Evolutionary conservation across 2,113 vertebrate species (phyloP).

Genomic region (Syngnathus typhle): DNA sequence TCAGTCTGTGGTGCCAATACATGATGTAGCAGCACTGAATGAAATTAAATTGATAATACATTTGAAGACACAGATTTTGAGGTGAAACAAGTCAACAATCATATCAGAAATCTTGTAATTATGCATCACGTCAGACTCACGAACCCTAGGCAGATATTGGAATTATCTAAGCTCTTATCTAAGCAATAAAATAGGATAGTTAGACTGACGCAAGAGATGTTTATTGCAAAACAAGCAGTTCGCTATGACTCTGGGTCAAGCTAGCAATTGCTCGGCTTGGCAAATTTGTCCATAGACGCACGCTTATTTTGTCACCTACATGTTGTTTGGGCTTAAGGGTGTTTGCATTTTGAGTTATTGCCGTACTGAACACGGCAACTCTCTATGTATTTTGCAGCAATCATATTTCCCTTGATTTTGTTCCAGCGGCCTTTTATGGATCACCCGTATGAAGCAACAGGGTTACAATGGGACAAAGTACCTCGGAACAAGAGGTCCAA

Average conservation of each 20-base stretch:
- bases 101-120: no score
- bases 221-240: no score
- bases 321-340: no score
- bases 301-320: no score
- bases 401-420: constrained; percentile 16
- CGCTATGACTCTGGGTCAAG: no score
- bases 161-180: no score
- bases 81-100: neutral
- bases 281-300: no score
- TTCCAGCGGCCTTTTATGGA: constrained; percentile 71
- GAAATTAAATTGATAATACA: neutral
- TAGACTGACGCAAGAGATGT: no score
- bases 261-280: no score
- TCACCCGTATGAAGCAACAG: constrained; percentile 63
- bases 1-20: neutral
- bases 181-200: no score
- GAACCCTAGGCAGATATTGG: neutral
- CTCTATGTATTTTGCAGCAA: neutral
- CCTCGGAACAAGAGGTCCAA: constrained; percentile 67
- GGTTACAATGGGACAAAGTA: constrained; percentile 74
- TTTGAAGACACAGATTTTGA: neutral
- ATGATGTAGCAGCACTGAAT: neutral
- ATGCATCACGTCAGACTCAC: neutral
- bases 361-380: neutral
- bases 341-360: neutral